Conservation (phyloP, 2,797 vertebrate species). For the Poecilia velifera region DNA sequence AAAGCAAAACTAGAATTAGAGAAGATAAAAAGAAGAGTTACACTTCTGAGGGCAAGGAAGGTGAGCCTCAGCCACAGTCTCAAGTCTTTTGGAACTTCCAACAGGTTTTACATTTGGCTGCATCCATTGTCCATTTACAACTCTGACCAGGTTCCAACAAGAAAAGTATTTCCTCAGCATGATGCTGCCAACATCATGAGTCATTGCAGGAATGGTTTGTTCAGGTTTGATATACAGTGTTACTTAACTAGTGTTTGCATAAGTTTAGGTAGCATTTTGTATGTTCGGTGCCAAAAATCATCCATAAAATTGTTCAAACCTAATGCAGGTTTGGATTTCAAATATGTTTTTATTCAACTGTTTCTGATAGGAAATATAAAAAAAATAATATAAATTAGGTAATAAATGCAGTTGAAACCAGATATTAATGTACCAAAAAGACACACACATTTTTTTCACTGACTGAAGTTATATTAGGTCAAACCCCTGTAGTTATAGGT, state of each 20-base stretch:
- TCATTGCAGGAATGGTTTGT: background rate
- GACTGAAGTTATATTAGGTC: too few relatives aligned
- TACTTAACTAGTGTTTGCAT: background rate
- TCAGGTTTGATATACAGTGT: background rate
- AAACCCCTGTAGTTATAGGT: too few relatives aligned
- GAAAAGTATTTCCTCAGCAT: background rate
- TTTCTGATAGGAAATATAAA: background rate
- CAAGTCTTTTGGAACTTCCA: background rate
- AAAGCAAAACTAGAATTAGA: background rate
- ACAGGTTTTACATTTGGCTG: background rate
- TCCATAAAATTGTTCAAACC: background rate
- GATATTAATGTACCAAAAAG: background rate
- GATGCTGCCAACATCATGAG: background rate
- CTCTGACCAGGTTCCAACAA: background rate
- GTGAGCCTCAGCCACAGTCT: background rate
- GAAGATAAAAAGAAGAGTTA: background rate
- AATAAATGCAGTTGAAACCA: background rate
- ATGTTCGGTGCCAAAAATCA: background rate
- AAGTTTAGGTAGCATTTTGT: background rate
- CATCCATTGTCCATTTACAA: background rate
- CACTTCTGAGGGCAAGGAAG: background rate
- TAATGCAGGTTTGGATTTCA: background rate
- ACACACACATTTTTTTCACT: too few relatives aligned
- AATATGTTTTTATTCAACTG: background rate
- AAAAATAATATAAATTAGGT: background rate